Base-by-base conservation (phyloP, 2,888 invertebrate species). In the Clostera curtula region DNA sequence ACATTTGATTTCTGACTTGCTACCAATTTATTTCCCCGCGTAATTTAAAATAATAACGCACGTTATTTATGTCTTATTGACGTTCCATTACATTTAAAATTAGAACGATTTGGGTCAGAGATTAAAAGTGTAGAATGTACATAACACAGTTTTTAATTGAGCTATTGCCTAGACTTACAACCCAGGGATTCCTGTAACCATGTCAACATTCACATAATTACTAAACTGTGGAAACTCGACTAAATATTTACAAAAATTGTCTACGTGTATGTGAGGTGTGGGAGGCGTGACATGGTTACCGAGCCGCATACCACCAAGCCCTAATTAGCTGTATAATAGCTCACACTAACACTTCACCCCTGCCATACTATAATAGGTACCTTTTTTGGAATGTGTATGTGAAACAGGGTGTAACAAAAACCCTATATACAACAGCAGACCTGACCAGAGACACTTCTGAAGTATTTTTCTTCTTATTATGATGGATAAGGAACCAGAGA, bases 101-200 rank as follows among this genome's bases (percentile, higher is more conserved):
- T n/a, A n/a, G n/a, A n/a, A n/a, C n/a, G n/a, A n/a, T 41, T 7
- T 38, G 35, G 46, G 46, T 43, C 46, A 21, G 32, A 27, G 29
- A 36, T 35, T 36, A 38, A n/a, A n/a, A n/a, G n/a, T n/a, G 44
- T 50, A 73, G 66, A 71, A 54, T 56, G 51, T 53, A 50, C 51
- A 58, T 50, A 59, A n/a, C n/a, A n/a, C n/a, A n/a, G n/a, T n/a
- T n/a, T n/a, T n/a, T n/a, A 68, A 76, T 72, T 75, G 73, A 80
- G 77, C 77, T 83, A 80, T 79, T 73, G 72, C 59, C 74, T 82
- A 79, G 56, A 70, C 71, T 62, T 71, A 74, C 80, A 82, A 83
- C 82, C 82, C 79, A 62, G 71, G 79, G 76, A 75, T 71, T 51
- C 69, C 68, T 59, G 71, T 70, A 70, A 76, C 82, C 79, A 77